A percentile compares a stretch with the other conserved stretches of the same genome.
Evolutionary conservation across 1,140 invertebrate species (phyloP).

Genomic region (Drosophila obscura): DNA sequence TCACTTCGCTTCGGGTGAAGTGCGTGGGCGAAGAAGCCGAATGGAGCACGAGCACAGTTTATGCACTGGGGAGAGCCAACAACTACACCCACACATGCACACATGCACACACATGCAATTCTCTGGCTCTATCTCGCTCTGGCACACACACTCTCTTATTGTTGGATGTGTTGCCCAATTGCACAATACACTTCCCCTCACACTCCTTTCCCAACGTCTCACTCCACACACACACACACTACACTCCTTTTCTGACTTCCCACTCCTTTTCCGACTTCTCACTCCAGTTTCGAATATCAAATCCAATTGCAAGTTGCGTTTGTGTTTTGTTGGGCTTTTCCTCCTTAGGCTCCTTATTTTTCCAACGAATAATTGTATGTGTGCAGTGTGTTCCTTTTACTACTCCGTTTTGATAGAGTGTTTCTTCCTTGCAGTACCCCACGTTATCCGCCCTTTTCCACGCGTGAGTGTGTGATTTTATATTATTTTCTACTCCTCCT

Average conservation of each 20-base stretch:
- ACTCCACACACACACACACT: slow-evolving; percentile 9
- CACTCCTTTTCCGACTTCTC: slow-evolving; percentile 11
- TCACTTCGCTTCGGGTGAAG: slow-evolving; percentile 17
- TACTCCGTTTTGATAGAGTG: too few relatives aligned
- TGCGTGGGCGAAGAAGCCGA: slow-evolving; percentile 63
- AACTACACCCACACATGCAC: slow-evolving; percentile 54
- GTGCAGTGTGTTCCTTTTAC: too few relatives aligned
- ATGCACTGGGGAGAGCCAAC: slow-evolving; percentile 45
- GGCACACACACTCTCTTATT: too few relatives aligned
- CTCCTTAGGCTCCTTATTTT: slow-evolving; percentile 2
- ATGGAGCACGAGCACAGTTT: slow-evolving; percentile 47
- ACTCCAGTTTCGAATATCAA: slow-evolving; percentile 30
- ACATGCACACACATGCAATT: slow-evolving; percentile 41
- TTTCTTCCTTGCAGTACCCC: background rate
- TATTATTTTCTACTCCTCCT: background rate
- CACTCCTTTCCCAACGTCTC: slow-evolving; percentile 12
- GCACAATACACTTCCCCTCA: too few relatives aligned
- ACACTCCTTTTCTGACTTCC: slow-evolving; percentile 7
- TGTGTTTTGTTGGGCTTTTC: slow-evolving; percentile 20
- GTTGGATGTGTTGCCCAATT: slow-evolving; percentile 2
- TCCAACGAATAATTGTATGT: background rate
- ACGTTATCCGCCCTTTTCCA: background rate
- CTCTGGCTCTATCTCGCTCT: slow-evolving; percentile 41
- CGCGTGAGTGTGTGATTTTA: background rate
- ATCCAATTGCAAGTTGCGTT: slow-evolving; percentile 57